A percentile compares a stretch with the other conserved stretches of the same genome.
Evolutionary conservation across 2,888 invertebrate species (phyloP).

Genomic region (Crematogaster levior): DNA sequence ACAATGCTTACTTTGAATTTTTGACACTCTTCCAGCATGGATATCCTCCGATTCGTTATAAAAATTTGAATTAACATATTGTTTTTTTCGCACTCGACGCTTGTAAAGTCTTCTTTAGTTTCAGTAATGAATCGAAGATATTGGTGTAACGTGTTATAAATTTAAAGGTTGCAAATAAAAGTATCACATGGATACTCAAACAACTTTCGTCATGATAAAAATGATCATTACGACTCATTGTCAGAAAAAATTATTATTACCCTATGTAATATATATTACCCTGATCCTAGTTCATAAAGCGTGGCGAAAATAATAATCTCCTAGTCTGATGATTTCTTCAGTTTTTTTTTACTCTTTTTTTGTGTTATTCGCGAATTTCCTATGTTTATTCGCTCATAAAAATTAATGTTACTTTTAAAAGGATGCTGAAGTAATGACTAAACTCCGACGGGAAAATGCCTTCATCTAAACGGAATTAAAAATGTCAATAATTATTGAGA

Average conservation of each 20-base stretch:
- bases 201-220: conserved; percentile 12
- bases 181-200: not conserved
- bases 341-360: not conserved
- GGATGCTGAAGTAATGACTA: too few relatives aligned
- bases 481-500: too few relatives aligned
- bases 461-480: too few relatives aligned
- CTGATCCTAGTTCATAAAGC: not conserved
- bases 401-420: conserved; percentile 33
- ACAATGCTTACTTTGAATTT: not conserved
- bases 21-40: not conserved
- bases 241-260: too few relatives aligned
- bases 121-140: conserved; percentile 11
- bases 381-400: not conserved
- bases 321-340: not conserved
- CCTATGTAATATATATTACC: too few relatives aligned
- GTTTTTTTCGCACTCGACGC: not conserved
- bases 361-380: not conserved
- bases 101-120: not conserved
- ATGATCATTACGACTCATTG: not conserved
- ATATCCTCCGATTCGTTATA: not conserved
- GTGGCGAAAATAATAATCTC: not conserved
- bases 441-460: too few relatives aligned
- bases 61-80: not conserved
- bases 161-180: not conserved
- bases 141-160: conserved; percentile 1